Evolutionary conservation across 2,797 vertebrate species (phyloP), one percentile per base, ranked within the genome.

Genomic region (Phoxinus dragarum): DNA sequence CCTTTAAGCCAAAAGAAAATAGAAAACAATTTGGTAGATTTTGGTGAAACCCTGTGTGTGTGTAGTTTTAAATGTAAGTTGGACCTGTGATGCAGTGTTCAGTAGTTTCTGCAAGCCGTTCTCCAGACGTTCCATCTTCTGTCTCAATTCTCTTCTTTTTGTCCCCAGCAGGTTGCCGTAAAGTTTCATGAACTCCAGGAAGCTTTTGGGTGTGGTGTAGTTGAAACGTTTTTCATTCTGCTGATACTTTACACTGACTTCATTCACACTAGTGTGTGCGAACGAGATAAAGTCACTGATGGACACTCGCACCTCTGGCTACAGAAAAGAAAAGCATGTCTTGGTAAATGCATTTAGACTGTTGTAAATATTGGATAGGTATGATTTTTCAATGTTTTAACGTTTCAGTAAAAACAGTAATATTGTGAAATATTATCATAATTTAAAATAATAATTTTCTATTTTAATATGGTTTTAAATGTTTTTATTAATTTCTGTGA

Each of bases 131-230:
- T 96, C 93, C 92, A 94, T 96, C 93, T 96, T 96, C 88, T 94
- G 93, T 4, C 89, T 91, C 81, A 96, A 78, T 88, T 95, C 93
- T 4, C 82, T 94, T 85, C 94, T 94, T 86, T 96, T 96, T 42
- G 91, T 94, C 3, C 86, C 88, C 85, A 95, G 89, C 71, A 95
- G 93, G 89, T 94, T 95, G 79, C 91, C 90, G 1, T 96, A 96
- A 19, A 96, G 90, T 79, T 93, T 96, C 92, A 97, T 95, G 49
- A 96, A 95, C 92, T 96, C 95, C 84, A 97, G 94, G 91, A 97
- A 97, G 90, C 95, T 97, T 92, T 97, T 97, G 3, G 95, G 95
- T 1, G 96, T 96, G 36, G 95, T 96, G 93, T 96, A 96, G 92
- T 96, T 96, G 71, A 94, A 95, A 90, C 94, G 96, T 87, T 96